Evolutionary conservation across 92 coral and sea anemone genomes (phyloP).

Genomic region (Bergia puertoricense): DNA sequence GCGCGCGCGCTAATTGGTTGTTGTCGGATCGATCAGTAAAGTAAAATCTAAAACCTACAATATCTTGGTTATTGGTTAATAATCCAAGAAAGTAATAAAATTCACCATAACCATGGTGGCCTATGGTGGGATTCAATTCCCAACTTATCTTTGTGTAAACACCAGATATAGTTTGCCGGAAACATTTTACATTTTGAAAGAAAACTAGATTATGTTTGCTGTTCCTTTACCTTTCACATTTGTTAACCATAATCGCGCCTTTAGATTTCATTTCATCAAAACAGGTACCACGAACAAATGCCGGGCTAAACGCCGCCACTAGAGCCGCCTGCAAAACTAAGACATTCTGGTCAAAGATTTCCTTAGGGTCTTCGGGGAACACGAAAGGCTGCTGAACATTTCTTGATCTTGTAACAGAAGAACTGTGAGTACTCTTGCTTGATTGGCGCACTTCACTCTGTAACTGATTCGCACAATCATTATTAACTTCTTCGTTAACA

Average conservation of each 20-base stretch:
- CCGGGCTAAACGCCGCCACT: constrained; percentile 42
- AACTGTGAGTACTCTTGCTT: background rate
- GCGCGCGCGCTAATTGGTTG: too few species aligned
- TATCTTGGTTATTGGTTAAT: too few species aligned
- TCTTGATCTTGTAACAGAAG: background rate
- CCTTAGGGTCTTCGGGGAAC: background rate
- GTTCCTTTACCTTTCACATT: constrained; percentile 30
- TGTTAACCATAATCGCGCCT: constrained; percentile 13
- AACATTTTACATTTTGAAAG: too few species aligned
- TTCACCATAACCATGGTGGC: too few species aligned
- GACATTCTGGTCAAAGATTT: background rate
- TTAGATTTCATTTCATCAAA: constrained; percentile 30
- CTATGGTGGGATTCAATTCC: too few species aligned
- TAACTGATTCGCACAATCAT: background rate
- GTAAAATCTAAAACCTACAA: too few species aligned
- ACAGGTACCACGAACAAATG: constrained; percentile 29
- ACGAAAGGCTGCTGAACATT: background rate
- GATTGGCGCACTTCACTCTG: too few species aligned
- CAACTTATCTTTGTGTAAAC: too few species aligned
- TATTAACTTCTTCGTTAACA: background rate
- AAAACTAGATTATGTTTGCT: too few species aligned
- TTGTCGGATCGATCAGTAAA: too few species aligned
- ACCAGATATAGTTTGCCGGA: too few species aligned
- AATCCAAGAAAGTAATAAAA: too few species aligned
- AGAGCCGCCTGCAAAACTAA: background rate